Evolutionary conservation across 1,140 invertebrate genomes (phyloP).

Genomic region (Drosophila serrata): DNA sequence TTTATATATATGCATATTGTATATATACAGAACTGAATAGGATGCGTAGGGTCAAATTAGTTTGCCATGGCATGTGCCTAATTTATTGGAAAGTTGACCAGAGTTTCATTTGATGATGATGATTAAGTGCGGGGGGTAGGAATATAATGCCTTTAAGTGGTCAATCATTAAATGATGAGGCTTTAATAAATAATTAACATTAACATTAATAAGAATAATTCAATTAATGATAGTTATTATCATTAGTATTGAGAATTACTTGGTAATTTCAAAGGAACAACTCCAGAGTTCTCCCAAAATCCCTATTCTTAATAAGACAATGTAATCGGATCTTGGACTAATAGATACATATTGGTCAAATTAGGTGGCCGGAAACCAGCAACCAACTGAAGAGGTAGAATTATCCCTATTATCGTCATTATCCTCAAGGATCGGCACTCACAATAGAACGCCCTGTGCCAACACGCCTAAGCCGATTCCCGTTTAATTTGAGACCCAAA

Average conservation of each 20-base stretch:
- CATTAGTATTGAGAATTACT: not conserved
- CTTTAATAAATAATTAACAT: not conserved
- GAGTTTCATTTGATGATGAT: conserved; percentile 3
- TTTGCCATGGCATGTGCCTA: conserved; percentile 17
- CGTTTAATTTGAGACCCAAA: conserved; percentile 76
- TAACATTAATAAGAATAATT: too few relatives aligned
- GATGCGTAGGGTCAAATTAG: conserved; percentile 8
- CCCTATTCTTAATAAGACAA: not conserved
- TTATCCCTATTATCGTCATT: conserved; percentile 17
- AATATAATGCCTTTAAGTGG: not conserved
- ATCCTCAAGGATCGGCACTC: conserved; percentile 33
- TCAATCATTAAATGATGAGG: not conserved
- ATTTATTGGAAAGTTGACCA: conserved; percentile 33
- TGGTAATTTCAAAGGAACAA: not conserved
- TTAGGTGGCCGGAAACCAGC: conserved; percentile 22
- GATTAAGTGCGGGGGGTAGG: not conserved
- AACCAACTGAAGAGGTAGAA: not conserved
- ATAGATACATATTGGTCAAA: conserved; percentile 26
- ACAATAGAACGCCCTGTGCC: conserved; percentile 73
- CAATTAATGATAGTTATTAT: not conserved
- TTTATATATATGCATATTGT: not conserved
- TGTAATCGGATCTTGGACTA: not conserved
- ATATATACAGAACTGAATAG: conserved; percentile 9
- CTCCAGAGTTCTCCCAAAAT: not conserved
- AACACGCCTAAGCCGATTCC: conserved; percentile 77